These are phyloP conservation scores for Zeugodacus cucurbitae DNA, from an alignment of 1,140 invertebrate genomes.

Conservation along the genomic window DNA sequence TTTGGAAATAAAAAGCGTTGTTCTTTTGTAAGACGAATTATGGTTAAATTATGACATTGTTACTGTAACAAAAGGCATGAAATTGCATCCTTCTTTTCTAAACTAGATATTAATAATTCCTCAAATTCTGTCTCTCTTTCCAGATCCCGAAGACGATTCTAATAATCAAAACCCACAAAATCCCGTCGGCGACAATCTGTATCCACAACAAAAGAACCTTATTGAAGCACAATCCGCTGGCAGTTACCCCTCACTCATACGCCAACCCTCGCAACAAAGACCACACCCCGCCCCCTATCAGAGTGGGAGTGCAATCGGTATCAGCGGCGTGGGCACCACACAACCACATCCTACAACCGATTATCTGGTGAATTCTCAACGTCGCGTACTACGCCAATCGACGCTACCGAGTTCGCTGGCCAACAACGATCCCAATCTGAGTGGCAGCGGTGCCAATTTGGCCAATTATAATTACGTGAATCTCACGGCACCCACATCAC, in stretches of 20 bases:
- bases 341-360: constrained; percentile 41
- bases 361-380: constrained; percentile 55
- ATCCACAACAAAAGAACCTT: constrained; percentile 61
- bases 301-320: constrained; percentile 59
- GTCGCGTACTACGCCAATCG: constrained; percentile 63
- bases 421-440: constrained; percentile 58
- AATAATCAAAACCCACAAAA: constrained; percentile 61
- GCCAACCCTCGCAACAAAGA: constrained; percentile 48
- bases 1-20: too few relatives aligned
- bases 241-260: constrained; percentile 56
- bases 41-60: too few relatives aligned
- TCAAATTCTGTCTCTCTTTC: background rate
- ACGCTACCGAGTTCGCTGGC: constrained; percentile 58
- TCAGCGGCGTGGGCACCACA: constrained; percentile 47
- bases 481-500: constrained; percentile 62
- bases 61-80: too few relatives aligned
- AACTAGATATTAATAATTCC: too few relatives aligned
- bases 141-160: constrained; percentile 65
- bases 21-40: too few relatives aligned
- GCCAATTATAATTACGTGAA: constrained; percentile 61
- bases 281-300: constrained; percentile 53
- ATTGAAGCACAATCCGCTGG: constrained; percentile 59
- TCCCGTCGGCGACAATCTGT: constrained; percentile 57
- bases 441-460: constrained; percentile 59
- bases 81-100: too few relatives aligned